Percentiles rank a stretch among this genome's conserved stretches.
These are phyloP conservation scores for Okapia johnstoni DNA, from an alignment of 2,113 vertebrate genomes.

Conservation along the genomic window DNA sequence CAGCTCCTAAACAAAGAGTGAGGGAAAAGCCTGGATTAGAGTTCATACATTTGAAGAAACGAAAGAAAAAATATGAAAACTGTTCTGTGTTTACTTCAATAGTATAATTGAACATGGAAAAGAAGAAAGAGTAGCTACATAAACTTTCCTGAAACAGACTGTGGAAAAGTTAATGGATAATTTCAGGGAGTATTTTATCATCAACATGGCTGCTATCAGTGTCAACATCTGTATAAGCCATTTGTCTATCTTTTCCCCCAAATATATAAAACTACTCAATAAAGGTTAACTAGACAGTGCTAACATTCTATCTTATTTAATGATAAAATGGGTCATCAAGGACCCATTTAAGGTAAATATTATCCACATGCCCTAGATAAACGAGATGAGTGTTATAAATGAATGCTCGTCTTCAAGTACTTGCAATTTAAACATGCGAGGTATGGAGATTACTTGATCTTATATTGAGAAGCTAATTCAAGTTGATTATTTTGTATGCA, in stretches of 20 bases:
- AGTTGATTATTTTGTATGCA: background rate
- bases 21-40: background rate
- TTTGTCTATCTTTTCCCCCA: background rate
- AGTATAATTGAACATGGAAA: background rate
- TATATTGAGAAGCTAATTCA: background rate
- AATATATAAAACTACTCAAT: background rate
- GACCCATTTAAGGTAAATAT: background rate
- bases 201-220: background rate
- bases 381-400: background rate
- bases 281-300: background rate
- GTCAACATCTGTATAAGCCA: background rate
- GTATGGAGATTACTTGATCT: background rate
- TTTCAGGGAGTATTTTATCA: background rate
- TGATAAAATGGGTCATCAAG: background rate
- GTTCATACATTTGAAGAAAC: background rate
- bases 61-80: background rate
- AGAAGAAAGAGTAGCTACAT: background rate
- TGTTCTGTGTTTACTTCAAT: background rate
- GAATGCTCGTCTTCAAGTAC: background rate
- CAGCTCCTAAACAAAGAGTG: background rate
- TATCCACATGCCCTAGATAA: background rate
- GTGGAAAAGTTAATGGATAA: background rate
- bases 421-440: background rate
- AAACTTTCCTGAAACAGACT: background rate
- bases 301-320: background rate